Evolutionary conservation across 2,888 invertebrate genomes (phyloP).

Genomic region (Arctia plantaginis): DNA sequence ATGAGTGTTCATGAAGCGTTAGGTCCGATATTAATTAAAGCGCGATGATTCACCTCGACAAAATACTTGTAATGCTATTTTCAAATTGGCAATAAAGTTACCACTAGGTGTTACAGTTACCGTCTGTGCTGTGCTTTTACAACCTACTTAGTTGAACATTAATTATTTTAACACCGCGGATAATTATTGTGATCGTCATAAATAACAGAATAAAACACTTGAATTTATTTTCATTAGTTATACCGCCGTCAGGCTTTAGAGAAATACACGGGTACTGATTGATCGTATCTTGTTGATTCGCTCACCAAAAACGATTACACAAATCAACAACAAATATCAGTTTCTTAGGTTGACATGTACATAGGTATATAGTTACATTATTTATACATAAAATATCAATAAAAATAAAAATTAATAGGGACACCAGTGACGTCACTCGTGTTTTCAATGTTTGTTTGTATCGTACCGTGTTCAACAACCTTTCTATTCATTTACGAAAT

Average conservation of each 20-base stretch:
- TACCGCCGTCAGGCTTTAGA: neutral
- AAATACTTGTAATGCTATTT: neutral
- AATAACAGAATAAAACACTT: slow-evolving; percentile 1
- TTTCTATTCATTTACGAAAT: neutral
- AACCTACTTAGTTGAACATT: neutral
- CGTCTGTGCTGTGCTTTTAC: neutral
- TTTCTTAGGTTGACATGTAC: too few relatives aligned
- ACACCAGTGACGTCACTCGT: neutral
- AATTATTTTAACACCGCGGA: neutral
- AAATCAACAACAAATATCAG: too few relatives aligned
- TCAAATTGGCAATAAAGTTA: neutral
- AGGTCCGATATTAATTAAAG: neutral
- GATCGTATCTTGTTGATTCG: neutral
- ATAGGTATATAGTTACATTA: too few relatives aligned
- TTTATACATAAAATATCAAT: neutral
- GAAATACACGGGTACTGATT: neutral
- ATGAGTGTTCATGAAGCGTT: neutral
- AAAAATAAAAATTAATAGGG: neutral
- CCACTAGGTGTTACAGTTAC: neutral
- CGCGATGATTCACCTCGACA: neutral
- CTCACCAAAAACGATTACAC: neutral
- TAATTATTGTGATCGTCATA: slow-evolving; percentile 2
- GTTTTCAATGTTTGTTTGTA: neutral
- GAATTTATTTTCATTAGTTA: slow-evolving; percentile 1
- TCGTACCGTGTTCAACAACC: too few relatives aligned